A percentile compares a stretch with the other conserved stretches of the same genome.
Evolutionary conservation across 2,113 vertebrate species (phyloP).

Genomic region (Hylia prasina): DNA sequence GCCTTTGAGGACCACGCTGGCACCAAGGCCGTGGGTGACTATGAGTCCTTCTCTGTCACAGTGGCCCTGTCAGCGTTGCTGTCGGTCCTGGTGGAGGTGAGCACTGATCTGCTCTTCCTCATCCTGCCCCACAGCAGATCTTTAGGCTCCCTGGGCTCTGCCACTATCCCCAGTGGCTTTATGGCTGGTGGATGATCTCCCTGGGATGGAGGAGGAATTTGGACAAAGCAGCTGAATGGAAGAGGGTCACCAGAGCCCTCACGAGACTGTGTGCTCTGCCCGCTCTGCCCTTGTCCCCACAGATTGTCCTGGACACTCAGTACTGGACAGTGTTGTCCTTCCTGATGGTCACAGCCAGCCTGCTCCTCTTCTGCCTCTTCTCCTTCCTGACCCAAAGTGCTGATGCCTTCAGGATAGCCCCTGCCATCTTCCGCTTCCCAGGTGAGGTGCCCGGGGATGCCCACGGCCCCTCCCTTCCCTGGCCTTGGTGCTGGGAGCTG

Average conservation of each 20-base stretch:
- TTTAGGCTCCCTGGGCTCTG: neutral
- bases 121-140: neutral
- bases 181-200: neutral
- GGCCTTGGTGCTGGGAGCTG: neutral
- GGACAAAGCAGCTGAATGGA: neutral
- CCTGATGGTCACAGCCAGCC: slow-evolving; percentile 66
- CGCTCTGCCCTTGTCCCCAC: neutral
- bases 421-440: slow-evolving; percentile 77
- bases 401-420: slow-evolving; percentile 61
- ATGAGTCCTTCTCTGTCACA: slow-evolving; percentile 81
- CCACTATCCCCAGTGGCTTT: neutral
- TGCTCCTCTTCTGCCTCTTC: slow-evolving; percentile 72
- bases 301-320: slow-evolving; percentile 79
- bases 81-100: slow-evolving; percentile 79
- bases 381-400: slow-evolving; percentile 74
- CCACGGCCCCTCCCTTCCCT: neutral
- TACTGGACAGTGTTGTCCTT: slow-evolving; percentile 80
- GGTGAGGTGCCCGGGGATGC: slow-evolving; percentile 66
- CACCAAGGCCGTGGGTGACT: slow-evolving; percentile 59
- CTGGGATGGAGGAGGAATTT: neutral
- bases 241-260: neutral
- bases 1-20: slow-evolving; percentile 57
- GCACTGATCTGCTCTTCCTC: neutral
- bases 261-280: neutral
- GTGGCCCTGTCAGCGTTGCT: slow-evolving; percentile 77